phyloP scores from a whole-genome alignment of 2,113 vertebrate genomes.

The Rutilus rutilus region DNA sequence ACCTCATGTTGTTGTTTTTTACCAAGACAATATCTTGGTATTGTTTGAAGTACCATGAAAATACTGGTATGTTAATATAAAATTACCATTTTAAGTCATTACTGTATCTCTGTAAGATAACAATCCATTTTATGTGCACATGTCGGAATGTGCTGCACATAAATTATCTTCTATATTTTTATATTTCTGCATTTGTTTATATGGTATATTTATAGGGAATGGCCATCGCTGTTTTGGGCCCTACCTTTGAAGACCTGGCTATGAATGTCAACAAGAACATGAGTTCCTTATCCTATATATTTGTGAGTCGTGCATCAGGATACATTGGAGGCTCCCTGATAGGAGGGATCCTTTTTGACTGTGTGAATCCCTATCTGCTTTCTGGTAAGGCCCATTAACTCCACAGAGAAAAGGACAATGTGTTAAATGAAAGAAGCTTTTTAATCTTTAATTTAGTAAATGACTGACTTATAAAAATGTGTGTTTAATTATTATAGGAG shows the following conservation, averaged over 20 bases:
- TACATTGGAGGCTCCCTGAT: conserved; percentile 88
- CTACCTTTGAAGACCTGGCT: conserved; percentile 89
- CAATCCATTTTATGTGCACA: not conserved
- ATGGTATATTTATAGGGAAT: conserved; percentile 68
- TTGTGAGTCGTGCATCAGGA: conserved; percentile 86
- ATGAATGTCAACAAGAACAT: conserved; percentile 84
- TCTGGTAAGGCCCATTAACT: conserved; percentile 78
- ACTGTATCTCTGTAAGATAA: not conserved
- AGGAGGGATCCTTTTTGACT: conserved; percentile 86
- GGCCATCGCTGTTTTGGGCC: conserved; percentile 88
- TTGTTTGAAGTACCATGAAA: not conserved
- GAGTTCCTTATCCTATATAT: conserved; percentile 89
- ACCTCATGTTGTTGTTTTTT: too few relatives aligned
- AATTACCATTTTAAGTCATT: not conserved
- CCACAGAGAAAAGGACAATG: not conserved
- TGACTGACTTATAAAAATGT: not conserved
- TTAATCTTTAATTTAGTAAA: conserved; percentile 11
- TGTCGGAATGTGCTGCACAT: not conserved
- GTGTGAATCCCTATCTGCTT: conserved; percentile 82
- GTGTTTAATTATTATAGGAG: not conserved
- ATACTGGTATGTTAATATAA: not conserved
- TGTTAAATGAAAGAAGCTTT: conserved; percentile 1
- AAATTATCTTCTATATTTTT: not conserved
- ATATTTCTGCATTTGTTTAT: not conserved
- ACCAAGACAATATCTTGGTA: not conserved